phyloP scores from a whole-genome alignment of 2,888 invertebrate species.

The Caenorhabditis sulstoni region DNA sequence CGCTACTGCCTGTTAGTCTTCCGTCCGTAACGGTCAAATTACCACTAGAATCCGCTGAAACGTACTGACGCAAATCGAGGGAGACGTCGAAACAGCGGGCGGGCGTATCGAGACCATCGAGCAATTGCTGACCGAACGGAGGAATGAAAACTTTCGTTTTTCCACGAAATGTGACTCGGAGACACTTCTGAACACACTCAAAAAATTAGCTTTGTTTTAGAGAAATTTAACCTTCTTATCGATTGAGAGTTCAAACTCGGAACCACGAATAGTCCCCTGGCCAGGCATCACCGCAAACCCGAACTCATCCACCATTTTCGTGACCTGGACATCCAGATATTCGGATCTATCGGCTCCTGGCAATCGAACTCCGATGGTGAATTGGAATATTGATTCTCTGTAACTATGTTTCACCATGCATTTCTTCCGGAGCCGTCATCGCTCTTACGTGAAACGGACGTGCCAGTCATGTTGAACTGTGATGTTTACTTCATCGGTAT shows the following conservation, averaged over 20 bases:
- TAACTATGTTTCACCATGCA: constrained; percentile 12
- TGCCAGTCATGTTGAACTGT: constrained; percentile 59
- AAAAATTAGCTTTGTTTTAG: not conserved
- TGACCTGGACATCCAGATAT: constrained; percentile 48
- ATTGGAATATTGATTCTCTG: constrained; percentile 44
- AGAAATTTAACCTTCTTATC: constrained; percentile 15
- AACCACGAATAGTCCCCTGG: constrained; percentile 5
- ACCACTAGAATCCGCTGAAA: constrained; percentile 42
- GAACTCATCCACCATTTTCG: constrained; percentile 56
- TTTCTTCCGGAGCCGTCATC: not conserved
- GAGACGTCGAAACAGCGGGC: constrained; percentile 30
- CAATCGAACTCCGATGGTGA: constrained; percentile 36
- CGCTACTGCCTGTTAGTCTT: too few relatives aligned
- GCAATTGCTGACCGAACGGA: constrained; percentile 18
- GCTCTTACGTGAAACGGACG: constrained; percentile 18
- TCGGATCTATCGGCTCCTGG: not conserved
- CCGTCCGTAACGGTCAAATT: constrained; percentile 4
- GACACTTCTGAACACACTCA: constrained; percentile 32
- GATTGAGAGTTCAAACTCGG: constrained; percentile 31
- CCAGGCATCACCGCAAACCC: constrained; percentile 46
- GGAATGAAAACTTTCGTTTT: constrained; percentile 36
- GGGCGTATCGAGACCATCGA: constrained; percentile 24
- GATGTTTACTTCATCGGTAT: constrained; percentile 21
- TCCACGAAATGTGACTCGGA: constrained; percentile 35
- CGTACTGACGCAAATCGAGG: constrained; percentile 7